phyloP scores from a whole-genome alignment of 2,888 invertebrate species.

The Tanypteryx hageni region DNA sequence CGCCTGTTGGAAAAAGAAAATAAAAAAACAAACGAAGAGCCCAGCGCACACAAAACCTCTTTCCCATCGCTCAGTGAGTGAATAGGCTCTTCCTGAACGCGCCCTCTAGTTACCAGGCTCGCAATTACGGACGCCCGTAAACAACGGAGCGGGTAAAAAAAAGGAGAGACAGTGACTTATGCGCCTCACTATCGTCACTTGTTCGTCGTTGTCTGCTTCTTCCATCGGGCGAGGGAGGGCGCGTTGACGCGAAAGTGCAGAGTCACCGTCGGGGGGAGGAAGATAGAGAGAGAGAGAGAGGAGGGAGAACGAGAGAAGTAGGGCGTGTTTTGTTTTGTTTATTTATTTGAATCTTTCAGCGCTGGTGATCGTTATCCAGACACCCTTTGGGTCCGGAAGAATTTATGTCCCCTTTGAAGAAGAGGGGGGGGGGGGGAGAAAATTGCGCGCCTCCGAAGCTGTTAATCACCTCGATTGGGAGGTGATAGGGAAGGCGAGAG shows the following conservation, averaged over 20 bases:
- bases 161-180: slow-evolving; percentile 44
- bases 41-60: neutral
- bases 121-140: neutral
- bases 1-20: neutral
- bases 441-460: neutral
- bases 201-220: slow-evolving; percentile 31
- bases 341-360: slow-evolving; percentile 35
- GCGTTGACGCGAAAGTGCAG: slow-evolving; percentile 45
- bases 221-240: neutral
- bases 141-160: neutral
- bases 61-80: neutral
- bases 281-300: no score
- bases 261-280: slow-evolving; percentile 33
- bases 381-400: slow-evolving; percentile 40
- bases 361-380: slow-evolving; percentile 38
- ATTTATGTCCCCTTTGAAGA: neutral
- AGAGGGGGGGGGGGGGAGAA: neutral
- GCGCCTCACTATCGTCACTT: slow-evolving; percentile 56
- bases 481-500: neutral
- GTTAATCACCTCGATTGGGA: slow-evolving; percentile 38
- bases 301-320: neutral
- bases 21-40: neutral
- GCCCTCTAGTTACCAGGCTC: neutral
- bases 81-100: neutral
- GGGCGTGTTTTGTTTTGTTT: slow-evolving; percentile 5